Base-by-base conservation (phyloP, 2,888 invertebrate genomes). In the Coleophora deauratella region DNA sequence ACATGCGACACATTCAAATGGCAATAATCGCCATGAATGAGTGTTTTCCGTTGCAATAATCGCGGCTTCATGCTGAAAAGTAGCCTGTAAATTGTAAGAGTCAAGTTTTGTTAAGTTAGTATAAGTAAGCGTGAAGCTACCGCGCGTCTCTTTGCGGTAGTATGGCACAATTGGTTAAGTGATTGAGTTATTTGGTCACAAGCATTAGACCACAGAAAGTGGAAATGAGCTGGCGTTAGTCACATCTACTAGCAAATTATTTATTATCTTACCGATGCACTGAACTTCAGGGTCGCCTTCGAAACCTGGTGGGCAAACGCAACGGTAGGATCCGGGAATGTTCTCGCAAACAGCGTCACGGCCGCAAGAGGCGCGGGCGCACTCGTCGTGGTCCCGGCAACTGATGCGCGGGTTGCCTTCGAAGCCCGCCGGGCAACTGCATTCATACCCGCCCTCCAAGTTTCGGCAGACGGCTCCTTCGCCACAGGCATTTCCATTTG, bases 271-370 rank as follows among this genome's bases (percentile, higher is more conserved):
- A 94, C 94, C 94, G 78, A 88, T 87, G 74, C 95, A 95, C 54
- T 88, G 89, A 39, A 88, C 78, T 69, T 90, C 87, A 13, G 95
- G 93, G 73, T 96, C 91, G 55, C 95, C 95, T 52, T 89, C 87
- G 74, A 90, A 94, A 57, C 96, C 96, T 57, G 91, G 90, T 39
- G 94, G 94, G 72, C 96, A 96, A 35, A 90, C 66, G 73, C 96
- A 96, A 53, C 90, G 90, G 74, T 91, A 94, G 56, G 90, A 91
- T 51, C 94, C 95, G 44, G 91, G 90, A 39, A 91, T 81, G 70
- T 96, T 95, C 47, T 90, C 89, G 68, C 96, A 96, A 40, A 90
- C 79, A 4, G 96, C 95, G 55, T 91, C 90, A 47, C 91, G 87
- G 40, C 96, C 96, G 69, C 96, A 96, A 33, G 91, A 89, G 43